Evolutionary conservation across 2,888 invertebrate genomes (phyloP).

Genomic region (Pegoplata infirma): DNA sequence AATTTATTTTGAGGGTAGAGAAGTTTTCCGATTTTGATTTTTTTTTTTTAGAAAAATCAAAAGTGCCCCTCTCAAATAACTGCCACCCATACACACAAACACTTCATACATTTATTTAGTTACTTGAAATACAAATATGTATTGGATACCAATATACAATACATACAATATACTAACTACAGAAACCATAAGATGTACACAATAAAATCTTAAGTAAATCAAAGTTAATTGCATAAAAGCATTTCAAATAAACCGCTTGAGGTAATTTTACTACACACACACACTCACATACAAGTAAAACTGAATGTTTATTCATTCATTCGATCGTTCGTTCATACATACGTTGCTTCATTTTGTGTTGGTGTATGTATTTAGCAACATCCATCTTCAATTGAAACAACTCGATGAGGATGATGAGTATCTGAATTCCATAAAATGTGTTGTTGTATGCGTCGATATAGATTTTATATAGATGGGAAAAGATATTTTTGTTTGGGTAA

Average conservation of each 20-base stretch:
- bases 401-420: neutral
- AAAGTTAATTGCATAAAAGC: slow-evolving; percentile 33
- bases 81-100: neutral
- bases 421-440: neutral
- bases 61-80: too few relatives aligned
- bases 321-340: neutral
- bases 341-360: neutral
- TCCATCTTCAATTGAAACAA: neutral
- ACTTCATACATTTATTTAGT: too few relatives aligned
- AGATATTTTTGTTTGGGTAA: neutral
- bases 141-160: neutral
- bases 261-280: neutral
- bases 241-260: slow-evolving; percentile 30
- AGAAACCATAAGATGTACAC: slow-evolving; percentile 1
- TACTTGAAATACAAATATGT: too few relatives aligned
- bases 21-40: too few relatives aligned
- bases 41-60: too few relatives aligned
- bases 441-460: neutral
- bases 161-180: neutral
- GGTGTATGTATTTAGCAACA: neutral
- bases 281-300: neutral
- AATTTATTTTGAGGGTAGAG: too few relatives aligned
- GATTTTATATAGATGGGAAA: neutral
- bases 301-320: too few relatives aligned
- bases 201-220: slow-evolving; percentile 31